phyloP scores from a whole-genome alignment of 37 sponge, comb jelly and placozoan species.

The Hormiphora californensis region DNA sequence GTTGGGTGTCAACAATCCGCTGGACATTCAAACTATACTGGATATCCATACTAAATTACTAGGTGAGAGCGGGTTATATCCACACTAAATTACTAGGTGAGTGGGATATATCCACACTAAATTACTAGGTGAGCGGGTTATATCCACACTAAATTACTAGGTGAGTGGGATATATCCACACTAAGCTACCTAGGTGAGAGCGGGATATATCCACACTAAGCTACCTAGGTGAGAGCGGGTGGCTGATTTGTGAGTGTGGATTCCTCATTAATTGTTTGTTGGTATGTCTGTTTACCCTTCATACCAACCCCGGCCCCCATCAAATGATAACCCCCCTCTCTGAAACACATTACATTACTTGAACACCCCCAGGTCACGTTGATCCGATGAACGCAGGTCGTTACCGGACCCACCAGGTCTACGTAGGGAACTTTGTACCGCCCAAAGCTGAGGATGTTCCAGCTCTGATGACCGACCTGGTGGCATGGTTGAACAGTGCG shows the following conservation, averaged over 20 bases:
- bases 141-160: constrained; percentile 33
- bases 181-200: background rate
- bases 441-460: constrained; percentile 58
- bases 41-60: constrained; percentile 25
- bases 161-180: background rate
- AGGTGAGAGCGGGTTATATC: background rate
- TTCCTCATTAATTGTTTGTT: too few species aligned
- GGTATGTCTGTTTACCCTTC: too few species aligned
- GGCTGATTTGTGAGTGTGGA: too few species aligned
- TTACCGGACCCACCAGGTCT: constrained; percentile 56
- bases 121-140: too few species aligned
- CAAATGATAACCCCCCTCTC: too few species aligned
- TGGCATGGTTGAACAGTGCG: constrained; percentile 53
- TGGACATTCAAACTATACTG: constrained; percentile 53
- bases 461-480: constrained; percentile 51
- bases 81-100: constrained; percentile 41
- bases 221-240: too few species aligned
- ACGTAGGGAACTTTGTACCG: constrained; percentile 55
- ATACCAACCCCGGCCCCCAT: too few species aligned
- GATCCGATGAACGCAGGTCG: constrained; percentile 38
- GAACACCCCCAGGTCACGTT: constrained; percentile 41
- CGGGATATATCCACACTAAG: background rate
- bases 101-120: too few species aligned
- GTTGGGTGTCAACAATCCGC: background rate
- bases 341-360: too few species aligned